Percentiles rank a stretch among this genome's conserved stretches.
Evolutionary conservation across 2,888 invertebrate species (phyloP).

Genomic region (Sturmia bella): DNA sequence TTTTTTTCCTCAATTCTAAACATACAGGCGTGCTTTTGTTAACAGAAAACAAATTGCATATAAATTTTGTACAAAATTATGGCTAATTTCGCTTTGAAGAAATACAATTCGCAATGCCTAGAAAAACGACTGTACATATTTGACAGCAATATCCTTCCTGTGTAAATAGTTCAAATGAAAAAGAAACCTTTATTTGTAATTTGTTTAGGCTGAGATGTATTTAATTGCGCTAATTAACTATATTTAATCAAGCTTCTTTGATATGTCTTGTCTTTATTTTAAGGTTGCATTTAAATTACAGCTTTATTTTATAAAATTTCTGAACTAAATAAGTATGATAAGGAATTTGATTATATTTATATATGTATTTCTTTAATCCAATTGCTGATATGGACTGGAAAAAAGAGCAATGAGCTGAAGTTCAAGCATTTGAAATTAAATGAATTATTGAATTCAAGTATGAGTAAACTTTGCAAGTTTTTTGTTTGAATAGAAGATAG

Average conservation of each 20-base stretch:
- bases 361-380: no score
- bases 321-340: no score
- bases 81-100: constrained; percentile 15
- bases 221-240: constrained; percentile 67
- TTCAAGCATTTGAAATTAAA: no score
- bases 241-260: constrained; percentile 64
- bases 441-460: no score
- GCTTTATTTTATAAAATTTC: no score
- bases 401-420: no score
- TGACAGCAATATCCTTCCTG: constrained; percentile 48
- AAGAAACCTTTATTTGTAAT: constrained; percentile 57
- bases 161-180: constrained; percentile 52
- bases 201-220: constrained; percentile 63
- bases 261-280: constrained; percentile 14
- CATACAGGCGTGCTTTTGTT: constrained; percentile 59
- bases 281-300: no score
- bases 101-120: constrained; percentile 38
- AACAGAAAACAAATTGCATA: constrained; percentile 47
- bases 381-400: no score
- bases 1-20: constrained; percentile 42
- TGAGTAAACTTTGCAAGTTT: no score
- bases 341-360: no score
- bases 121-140: constrained; percentile 12
- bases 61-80: constrained; percentile 62
- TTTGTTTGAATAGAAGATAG: no score